Percentiles rank a stretch among this genome's conserved stretches.
Evolutionary conservation across 1,140 invertebrate species (phyloP).

Genomic region (Daktulosphaira vitifoliae): DNA sequence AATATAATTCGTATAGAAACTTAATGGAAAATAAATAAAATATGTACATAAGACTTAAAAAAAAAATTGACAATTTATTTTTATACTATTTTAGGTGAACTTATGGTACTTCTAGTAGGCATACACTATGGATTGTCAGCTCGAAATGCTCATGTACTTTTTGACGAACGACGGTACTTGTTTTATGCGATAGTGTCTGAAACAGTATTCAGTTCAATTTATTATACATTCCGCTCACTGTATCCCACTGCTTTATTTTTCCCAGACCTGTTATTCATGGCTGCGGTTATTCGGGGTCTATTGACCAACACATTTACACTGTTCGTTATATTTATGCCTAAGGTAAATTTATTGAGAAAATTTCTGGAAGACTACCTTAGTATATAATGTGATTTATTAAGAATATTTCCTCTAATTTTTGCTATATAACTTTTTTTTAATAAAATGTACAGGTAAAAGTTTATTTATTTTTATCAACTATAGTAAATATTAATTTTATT

Average conservation of each 20-base stretch:
- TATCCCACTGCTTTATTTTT: constrained; percentile 51
- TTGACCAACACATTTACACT: constrained; percentile 66
- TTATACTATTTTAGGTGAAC: constrained; percentile 65
- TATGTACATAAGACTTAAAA: too few species aligned
- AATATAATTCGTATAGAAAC: too few species aligned
- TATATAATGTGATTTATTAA: too few species aligned
- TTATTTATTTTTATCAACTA: too few species aligned
- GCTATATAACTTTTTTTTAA: too few species aligned
- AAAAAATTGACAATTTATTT: too few species aligned
- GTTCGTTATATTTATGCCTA: constrained; percentile 66
- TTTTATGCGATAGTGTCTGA: constrained; percentile 67
- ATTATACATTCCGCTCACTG: constrained; percentile 57
- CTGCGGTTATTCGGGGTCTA: constrained; percentile 63
- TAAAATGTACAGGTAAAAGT: too few species aligned
- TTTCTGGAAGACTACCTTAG: too few species aligned
- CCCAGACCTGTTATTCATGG: constrained; percentile 58
- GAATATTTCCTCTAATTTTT: too few species aligned
- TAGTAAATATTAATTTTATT: too few species aligned
- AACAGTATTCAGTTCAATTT: constrained; percentile 57
- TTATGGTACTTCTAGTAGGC: constrained; percentile 71
- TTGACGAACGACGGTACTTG: constrained; percentile 66
- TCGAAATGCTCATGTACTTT: constrained; percentile 72
- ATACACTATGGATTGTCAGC: constrained; percentile 72
- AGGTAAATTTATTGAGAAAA: constrained; percentile 47
- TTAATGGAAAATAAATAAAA: too few species aligned